Base-by-base conservation (phyloP, 2,888 invertebrate species). In the Drosophila melanocephala region DNA sequence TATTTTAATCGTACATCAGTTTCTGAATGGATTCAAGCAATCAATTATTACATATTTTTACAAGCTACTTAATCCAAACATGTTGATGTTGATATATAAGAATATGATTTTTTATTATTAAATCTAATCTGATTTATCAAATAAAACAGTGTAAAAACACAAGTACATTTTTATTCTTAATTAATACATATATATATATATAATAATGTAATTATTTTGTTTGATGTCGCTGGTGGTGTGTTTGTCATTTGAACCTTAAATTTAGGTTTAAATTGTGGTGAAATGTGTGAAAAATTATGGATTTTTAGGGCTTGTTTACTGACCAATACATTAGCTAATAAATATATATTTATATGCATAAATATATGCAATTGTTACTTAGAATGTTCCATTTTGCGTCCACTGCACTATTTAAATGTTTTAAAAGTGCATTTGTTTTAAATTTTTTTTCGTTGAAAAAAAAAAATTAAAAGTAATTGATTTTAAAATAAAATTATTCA, bases 291-390 rank as follows among this genome's bases (percentile, higher is more conserved):
- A 65, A 69, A 74, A 62, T 65, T 28, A 66, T 53, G 59, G 22
- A 50, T 44, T 67, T 62, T 72, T 7, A 44, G 16, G 47, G 10
- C 53, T 57, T 71, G 32, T 65, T 59, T 63, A 58, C 60, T 62
- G 47, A 58, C 74, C 66, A 73, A 81, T 77, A 66, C 55, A 81
- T 71, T 77, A 68, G 65, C 82, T 75, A 75, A 81, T 81, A 81
- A 79, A 79, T 79, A 81, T 67, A 64, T 77, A 74, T 62, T 56
- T 51, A 60, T 60, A 72, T 60, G 58, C 22, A 14, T 14, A 28
- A 35, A 30, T 60, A 47, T 67, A 60, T 64, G 64, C 64, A 57
- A 50, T 66, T 52, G 26, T 63, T 57, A 62, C 42, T 44, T 58
- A 63, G 68, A 81, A 77, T 77, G 82, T 81, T 72, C 30, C 28